Evolutionary conservation across 2,113 vertebrate genomes (phyloP).

Genomic region (Chionomys nivalis): DNA sequence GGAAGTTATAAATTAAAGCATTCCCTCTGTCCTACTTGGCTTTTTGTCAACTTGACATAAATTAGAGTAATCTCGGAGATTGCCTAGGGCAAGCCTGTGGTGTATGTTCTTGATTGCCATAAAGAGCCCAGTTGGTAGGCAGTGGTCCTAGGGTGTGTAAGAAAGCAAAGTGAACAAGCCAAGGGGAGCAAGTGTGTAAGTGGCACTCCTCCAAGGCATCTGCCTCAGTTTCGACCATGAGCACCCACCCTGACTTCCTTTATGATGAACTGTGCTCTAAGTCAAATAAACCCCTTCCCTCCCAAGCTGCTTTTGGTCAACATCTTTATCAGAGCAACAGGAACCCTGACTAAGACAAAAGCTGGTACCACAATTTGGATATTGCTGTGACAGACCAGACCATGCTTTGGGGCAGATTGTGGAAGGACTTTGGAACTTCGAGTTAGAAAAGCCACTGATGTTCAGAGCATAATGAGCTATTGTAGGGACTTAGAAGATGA

Average conservation of each 20-base stretch:
- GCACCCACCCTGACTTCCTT: not conserved
- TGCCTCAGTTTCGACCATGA: not conserved
- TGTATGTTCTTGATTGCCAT: not conserved
- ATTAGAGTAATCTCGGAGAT: not conserved
- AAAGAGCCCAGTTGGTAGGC: not conserved
- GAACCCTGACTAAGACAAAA: not conserved
- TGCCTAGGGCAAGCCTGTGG: not conserved
- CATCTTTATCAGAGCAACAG: not conserved
- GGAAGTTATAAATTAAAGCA: not conserved
- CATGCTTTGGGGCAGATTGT: not conserved
- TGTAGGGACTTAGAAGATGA: not conserved
- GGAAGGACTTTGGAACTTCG: not conserved
- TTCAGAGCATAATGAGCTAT: not conserved
- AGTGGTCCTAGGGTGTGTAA: not conserved
- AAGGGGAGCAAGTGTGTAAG: not conserved
- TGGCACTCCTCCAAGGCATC: not conserved
- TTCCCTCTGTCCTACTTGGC: not conserved
- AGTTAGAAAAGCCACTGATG: not conserved
- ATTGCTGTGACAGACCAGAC: not conserved
- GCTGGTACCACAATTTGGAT: not conserved
- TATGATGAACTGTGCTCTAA: not conserved
- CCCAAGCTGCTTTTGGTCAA: not conserved
- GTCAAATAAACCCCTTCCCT: not conserved
- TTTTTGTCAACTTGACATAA: not conserved
- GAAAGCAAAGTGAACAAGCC: not conserved